These are phyloP conservation scores for Caerostris darwini DNA, from an alignment of 1,140 invertebrate species.

Conservation along the genomic window DNA sequence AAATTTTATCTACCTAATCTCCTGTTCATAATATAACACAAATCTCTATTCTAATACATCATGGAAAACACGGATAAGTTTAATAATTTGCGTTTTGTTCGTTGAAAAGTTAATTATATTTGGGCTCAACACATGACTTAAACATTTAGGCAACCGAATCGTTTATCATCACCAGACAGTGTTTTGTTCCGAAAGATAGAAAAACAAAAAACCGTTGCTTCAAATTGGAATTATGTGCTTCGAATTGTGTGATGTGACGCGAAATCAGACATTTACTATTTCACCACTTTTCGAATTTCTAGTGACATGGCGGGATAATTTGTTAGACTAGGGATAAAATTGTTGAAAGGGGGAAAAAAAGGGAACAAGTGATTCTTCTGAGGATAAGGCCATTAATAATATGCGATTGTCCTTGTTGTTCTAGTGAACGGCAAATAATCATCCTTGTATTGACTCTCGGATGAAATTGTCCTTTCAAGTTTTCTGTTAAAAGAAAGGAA, in stretches of 20 bases:
- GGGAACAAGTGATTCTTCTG: background rate
- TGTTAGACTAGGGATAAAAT: background rate
- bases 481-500: background rate
- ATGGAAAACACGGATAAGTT: no score
- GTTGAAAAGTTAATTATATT: background rate
- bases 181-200: background rate
- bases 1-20: no score
- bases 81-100: background rate
- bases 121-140: background rate
- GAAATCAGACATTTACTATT: constrained; percentile 3
- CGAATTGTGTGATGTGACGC: constrained; percentile 8
- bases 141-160: background rate
- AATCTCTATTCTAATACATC: no score
- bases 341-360: background rate
- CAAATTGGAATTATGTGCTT: constrained; percentile 2
- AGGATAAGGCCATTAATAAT: background rate
- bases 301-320: background rate
- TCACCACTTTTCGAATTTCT: background rate
- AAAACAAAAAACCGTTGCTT: constrained; percentile 7
- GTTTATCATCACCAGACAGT: background rate
- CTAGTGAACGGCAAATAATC: background rate
- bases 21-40: no score
- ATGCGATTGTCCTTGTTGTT: background rate
- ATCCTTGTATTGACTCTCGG: background rate
- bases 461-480: background rate